Base-by-base conservation (phyloP, 2,113 vertebrate species). In the Onychostruthus taczanowskii region DNA sequence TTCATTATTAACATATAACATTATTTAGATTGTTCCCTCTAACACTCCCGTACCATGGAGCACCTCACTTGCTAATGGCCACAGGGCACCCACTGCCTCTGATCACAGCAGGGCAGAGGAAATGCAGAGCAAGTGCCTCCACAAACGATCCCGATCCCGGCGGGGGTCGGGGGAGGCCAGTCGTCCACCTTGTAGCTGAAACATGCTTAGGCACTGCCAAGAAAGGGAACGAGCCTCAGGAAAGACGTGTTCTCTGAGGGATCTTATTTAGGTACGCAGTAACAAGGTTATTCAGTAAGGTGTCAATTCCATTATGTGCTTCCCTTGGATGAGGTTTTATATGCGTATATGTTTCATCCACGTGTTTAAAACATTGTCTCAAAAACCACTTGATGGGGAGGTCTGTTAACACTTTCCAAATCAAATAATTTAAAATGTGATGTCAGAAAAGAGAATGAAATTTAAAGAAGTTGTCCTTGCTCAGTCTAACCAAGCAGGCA, bases 61-160 rank as follows among this genome's bases (percentile, higher is more conserved):
- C 10, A 11, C n/a, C 46, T 63, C 43, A 0, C 52, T 81, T 13
- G n/a, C 30, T 55, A 15, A 6, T 2, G 39, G 35, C 27, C 37
- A n/a, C 53, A 18, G 17, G 37, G 35, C 39, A 81, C 62, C 39
- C 1, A 0, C 77, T 78, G 64, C 39, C 31, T 33, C 66, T 37
- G 37, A 11, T 14, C 21, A 12, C 2, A 12, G 37, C n/a, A 58
- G 33, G 23, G 44, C 82, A 16, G 8, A 27, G 61, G 69, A 78
- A 67, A 70, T 1, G 16, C 39, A 59, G 62, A 64, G 39, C 26
- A 17, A 91, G 50, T 2, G 1, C 28, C 33, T 89, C 27, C 46
- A 20, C 49, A 20, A 3, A 4, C 1, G 4, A 63, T 8, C 44
- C 39, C 1, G 7, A 22, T 33, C 27, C 46, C 3, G 14, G 49